phyloP scores from a whole-genome alignment of 2,888 invertebrate genomes.

The Rhaphigaster nebulosa region DNA sequence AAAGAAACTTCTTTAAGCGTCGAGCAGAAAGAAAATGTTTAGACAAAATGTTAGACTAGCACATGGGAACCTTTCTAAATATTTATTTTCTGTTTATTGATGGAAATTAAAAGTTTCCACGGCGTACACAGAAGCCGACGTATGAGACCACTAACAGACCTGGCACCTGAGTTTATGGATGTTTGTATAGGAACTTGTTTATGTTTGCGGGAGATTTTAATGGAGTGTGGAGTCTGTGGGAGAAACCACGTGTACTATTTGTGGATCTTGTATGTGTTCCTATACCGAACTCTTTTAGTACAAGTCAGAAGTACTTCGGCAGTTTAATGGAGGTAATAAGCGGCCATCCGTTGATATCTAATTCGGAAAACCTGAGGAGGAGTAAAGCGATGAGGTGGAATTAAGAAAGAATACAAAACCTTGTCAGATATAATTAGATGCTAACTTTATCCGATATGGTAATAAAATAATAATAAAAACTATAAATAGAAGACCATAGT shows the following conservation, averaged over 20 bases:
- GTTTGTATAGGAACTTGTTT: neutral
- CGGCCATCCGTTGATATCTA: neutral
- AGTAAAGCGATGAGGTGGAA: too few relatives aligned
- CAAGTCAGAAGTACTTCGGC: neutral
- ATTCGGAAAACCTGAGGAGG: neutral
- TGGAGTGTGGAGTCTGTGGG: neutral
- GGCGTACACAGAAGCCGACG: neutral
- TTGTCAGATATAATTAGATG: too few relatives aligned
- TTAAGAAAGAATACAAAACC: too few relatives aligned
- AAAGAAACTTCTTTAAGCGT: neutral
- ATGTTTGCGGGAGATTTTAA: neutral
- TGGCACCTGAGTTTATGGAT: constrained; percentile 1
- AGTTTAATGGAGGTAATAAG: neutral
- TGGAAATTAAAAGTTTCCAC: neutral
- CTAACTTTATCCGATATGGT: too few relatives aligned
- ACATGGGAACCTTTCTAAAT: neutral
- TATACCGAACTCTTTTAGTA: neutral
- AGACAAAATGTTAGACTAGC: neutral
- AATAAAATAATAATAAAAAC: too few relatives aligned
- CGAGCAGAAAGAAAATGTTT: neutral
- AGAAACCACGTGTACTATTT: neutral
- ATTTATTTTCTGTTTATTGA: neutral
- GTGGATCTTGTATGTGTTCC: neutral
- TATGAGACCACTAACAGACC: neutral
- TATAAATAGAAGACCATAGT: too few relatives aligned